Conservation (phyloP, 1,140 invertebrate genomes). For the Telenomus remus region DNA sequence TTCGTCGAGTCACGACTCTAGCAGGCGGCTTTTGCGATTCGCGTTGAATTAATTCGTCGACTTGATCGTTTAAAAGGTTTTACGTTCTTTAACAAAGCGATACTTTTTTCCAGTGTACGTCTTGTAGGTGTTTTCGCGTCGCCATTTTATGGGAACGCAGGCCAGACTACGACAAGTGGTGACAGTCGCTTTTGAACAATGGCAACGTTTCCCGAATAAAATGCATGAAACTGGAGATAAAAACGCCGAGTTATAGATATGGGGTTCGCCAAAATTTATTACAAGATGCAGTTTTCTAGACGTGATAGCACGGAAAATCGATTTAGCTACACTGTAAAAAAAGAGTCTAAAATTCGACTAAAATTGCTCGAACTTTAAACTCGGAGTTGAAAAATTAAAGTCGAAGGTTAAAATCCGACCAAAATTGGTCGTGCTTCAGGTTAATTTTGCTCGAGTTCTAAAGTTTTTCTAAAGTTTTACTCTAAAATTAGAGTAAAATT, state of each 20-base stretch:
- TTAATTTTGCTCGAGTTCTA: no score
- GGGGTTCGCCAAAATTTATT: background rate
- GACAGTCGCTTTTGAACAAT: background rate
- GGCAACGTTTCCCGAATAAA: background rate
- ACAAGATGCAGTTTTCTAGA: background rate
- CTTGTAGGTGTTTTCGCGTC: background rate
- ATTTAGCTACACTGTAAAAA: no score
- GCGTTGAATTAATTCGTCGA: slow-evolving; percentile 21
- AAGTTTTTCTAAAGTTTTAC: no score
- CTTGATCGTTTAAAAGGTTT: slow-evolving; percentile 15
- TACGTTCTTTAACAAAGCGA: background rate
- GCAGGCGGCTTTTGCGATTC: slow-evolving; percentile 16
- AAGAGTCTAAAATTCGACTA: no score
- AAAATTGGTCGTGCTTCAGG: no score
- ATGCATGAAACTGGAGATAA: background rate
- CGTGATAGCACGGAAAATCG: no score
- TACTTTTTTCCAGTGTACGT: background rate
- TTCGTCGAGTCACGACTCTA: slow-evolving; percentile 12
- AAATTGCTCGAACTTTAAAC: no score
- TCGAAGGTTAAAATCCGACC: no score
- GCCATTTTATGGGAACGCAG: background rate
- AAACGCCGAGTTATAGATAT: background rate
- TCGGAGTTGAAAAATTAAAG: no score
- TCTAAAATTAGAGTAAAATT: no score
- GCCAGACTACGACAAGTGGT: background rate